Evolutionary conservation across 2,888 invertebrate genomes (phyloP).

Genomic region (Dynastes maya): DNA sequence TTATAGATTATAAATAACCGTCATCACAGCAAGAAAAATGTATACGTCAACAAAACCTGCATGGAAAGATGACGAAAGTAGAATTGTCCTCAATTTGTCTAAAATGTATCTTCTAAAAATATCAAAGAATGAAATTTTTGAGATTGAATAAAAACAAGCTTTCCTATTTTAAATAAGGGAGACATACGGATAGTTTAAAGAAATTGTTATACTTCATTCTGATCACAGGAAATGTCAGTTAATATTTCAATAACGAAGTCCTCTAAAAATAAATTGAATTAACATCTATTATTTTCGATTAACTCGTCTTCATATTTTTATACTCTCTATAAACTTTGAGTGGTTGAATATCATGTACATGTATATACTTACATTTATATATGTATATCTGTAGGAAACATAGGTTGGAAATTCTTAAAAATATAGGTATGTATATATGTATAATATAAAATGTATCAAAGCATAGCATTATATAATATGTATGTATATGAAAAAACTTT

Average conservation of each 20-base stretch:
- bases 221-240: too few relatives aligned
- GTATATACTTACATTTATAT: slow-evolving; percentile 24
- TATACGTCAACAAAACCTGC: too few relatives aligned
- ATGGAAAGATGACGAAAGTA: too few relatives aligned
- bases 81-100: too few relatives aligned
- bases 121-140: too few relatives aligned
- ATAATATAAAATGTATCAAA: slow-evolving; percentile 46
- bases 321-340: slow-evolving; percentile 18
- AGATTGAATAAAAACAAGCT: too few relatives aligned
- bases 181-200: too few relatives aligned
- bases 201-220: background rate
- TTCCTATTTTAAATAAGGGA: too few relatives aligned
- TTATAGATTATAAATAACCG: too few relatives aligned
- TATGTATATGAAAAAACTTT: slow-evolving; percentile 47
- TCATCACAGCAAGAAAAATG: too few relatives aligned
- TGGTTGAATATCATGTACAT: slow-evolving; percentile 34
- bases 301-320: slow-evolving; percentile 5
- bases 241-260: too few relatives aligned
- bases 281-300: slow-evolving; percentile 1
- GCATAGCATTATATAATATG: slow-evolving; percentile 42
- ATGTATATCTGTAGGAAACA: slow-evolving; percentile 39
- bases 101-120: too few relatives aligned
- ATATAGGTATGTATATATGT: slow-evolving; percentile 28
- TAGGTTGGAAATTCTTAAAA: slow-evolving; percentile 39
- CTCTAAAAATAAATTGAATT: background rate